Base-by-base conservation (phyloP, 2,113 vertebrate species). In the Cheirogaleus medius region DNA sequence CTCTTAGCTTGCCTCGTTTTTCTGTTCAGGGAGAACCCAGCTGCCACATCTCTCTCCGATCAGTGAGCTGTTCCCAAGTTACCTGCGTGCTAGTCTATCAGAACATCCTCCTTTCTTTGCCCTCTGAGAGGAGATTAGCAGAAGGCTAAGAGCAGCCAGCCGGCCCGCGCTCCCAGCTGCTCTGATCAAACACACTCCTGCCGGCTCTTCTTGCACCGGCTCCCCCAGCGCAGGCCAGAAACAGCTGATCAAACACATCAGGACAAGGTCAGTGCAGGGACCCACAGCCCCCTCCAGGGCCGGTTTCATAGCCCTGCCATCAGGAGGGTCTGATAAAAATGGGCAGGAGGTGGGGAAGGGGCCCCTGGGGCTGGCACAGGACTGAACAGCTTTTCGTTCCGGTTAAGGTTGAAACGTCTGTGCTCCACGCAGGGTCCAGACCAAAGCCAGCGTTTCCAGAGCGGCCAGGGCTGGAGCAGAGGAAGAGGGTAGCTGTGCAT, bases 161-260 rank as follows among this genome's bases (percentile, higher is more conserved):
- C 8, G 0, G 21, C 58, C 29, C 11, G 0, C 68, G 74, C 94
- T 93, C 96, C 96, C 74, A 63, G 87, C 88, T 56, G 63, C 78
- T 82, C 91, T 87, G 73, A 95, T 97, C 97, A 97, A 95, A 97
- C 93, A 94, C 18, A 8, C 25, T 93, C 94, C 94, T 81, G 91
- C 93, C 3, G 8, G 9, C 49, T 69, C 66, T 34, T 64, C 44
- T 23, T 8, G 23, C 58, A 4, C 85, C 1, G 5, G 6, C 8
- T 78, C 90, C 96, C 97, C 95, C 20, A 7, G 85, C 0, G 1
- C 44, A 9, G 91, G 68, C 86, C 82, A 80, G 93, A 88, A 94
- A 84, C 95, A 91, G 93, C 94, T 96, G 97, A 97, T 97, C 95
- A 97, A 97, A 98, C 94, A 95, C 89, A 83, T 66, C 34, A 47